A percentile compares a stretch with the other conserved stretches of the same genome.
phyloP scores from a whole-genome alignment of 1,140 invertebrate genomes.

The Sminthurides bifidus region DNA sequence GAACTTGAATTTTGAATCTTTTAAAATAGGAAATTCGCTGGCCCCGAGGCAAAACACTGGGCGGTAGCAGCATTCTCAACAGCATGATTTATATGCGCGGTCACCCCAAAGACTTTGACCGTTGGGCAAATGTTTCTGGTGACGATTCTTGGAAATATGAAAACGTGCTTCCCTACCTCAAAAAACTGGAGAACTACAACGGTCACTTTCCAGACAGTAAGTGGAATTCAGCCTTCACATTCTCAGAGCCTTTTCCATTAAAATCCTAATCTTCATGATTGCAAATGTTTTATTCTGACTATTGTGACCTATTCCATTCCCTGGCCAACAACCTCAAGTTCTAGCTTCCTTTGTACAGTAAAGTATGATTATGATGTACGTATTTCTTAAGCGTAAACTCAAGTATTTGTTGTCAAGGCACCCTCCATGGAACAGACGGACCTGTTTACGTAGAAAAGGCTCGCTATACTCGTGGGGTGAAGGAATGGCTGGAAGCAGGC shows the following conservation, averaged over 20 bases:
- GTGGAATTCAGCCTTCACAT: not conserved
- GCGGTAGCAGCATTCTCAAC: slow-evolving; percentile 41
- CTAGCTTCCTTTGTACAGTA: not conserved
- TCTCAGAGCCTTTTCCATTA: not conserved
- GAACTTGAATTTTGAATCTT: not conserved
- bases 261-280: not conserved
- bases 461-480: not conserved
- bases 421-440: slow-evolving; percentile 8
- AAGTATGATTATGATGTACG: no score
- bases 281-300: not conserved
- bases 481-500: slow-evolving; percentile 1
- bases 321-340: not conserved
- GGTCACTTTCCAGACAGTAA: slow-evolving; percentile 4
- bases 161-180: slow-evolving; percentile 39
- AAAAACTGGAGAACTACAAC: slow-evolving; percentile 34
- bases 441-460: slow-evolving; percentile 1
- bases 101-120: slow-evolving; percentile 47
- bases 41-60: slow-evolving; percentile 35
- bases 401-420: no score
- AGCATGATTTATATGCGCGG: slow-evolving; percentile 50
- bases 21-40: slow-evolving; percentile 20
- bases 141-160: slow-evolving; percentile 44
- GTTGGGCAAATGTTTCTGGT: slow-evolving; percentile 41
- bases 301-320: not conserved
- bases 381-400: no score